These are phyloP conservation scores for Cherax destructor DNA, from an alignment of 1,140 invertebrate genomes.

Conservation along the genomic window DNA sequence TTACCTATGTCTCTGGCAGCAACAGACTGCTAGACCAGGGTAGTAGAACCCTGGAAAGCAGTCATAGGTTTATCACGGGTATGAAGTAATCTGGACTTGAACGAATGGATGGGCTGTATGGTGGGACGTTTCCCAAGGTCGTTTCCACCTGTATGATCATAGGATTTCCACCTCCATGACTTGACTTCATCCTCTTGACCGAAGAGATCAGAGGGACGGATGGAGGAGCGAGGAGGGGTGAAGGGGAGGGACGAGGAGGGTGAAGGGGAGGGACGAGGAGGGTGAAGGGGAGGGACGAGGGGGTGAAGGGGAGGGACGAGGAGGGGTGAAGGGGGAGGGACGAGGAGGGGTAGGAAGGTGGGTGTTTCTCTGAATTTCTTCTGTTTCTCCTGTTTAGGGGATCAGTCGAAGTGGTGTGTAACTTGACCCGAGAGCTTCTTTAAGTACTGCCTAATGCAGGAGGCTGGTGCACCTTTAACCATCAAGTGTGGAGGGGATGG, in stretches of 20 bases:
- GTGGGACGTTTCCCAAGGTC: background rate
- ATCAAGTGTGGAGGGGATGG: conserved; percentile 9
- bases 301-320: too few relatives aligned
- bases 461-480: conserved; percentile 38
- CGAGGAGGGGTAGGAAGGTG: background rate
- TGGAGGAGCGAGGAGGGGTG: too few relatives aligned
- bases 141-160: background rate
- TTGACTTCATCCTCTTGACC: background rate
- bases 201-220: background rate
- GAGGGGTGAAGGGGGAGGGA: background rate
- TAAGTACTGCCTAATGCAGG: background rate
- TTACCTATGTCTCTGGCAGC: too few relatives aligned
- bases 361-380: background rate
- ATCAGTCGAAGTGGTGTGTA: background rate
- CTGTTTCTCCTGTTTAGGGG: background rate
- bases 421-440: background rate
- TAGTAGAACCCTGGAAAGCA: too few relatives aligned
- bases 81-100: too few relatives aligned
- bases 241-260: too few relatives aligned
- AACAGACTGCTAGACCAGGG: too few relatives aligned
- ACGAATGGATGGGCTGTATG: background rate
- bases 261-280: too few relatives aligned
- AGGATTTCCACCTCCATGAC: background rate
- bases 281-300: too few relatives aligned
- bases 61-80: background rate